Percentiles rank a stretch among this genome's conserved stretches.
Evolutionary conservation across 2,888 invertebrate species (phyloP).

Genomic region (Pandemis heparana): DNA sequence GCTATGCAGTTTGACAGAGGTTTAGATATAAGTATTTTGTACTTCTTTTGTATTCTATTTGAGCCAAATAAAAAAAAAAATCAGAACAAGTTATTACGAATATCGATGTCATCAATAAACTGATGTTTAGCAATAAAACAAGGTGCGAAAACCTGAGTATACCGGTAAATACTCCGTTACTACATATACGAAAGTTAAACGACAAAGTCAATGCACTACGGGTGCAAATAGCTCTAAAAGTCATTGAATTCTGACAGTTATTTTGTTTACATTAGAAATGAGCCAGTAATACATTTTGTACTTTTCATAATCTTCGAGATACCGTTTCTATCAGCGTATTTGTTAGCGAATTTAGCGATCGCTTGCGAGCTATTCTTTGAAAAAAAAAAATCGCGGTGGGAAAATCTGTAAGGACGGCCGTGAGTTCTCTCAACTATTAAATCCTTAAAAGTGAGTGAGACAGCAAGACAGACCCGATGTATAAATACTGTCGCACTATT

Average conservation of each 20-base stretch:
- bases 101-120: slow-evolving; percentile 17
- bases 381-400: too few species aligned
- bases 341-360: neutral
- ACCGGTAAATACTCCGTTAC: slow-evolving; percentile 40
- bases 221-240: slow-evolving; percentile 21
- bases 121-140: slow-evolving; percentile 23
- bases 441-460: too few species aligned
- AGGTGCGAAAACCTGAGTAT: slow-evolving; percentile 30
- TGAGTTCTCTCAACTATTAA: too few species aligned
- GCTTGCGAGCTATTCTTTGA: neutral
- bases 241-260: slow-evolving; percentile 33
- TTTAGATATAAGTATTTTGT: too few species aligned
- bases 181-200: slow-evolving; percentile 7
- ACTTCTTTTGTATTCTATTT: too few species aligned
- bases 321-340: neutral
- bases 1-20: too few species aligned
- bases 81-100: slow-evolving; percentile 2
- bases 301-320: neutral
- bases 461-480: too few species aligned
- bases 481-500: too few species aligned
- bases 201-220: slow-evolving; percentile 36
- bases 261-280: neutral
- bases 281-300: neutral
- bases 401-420: neutral
- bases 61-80: too few species aligned